These are phyloP conservation scores for Panagrolaimus sp. DNA, from an alignment of 1,140 invertebrate genomes.

Conservation along the genomic window DNA sequence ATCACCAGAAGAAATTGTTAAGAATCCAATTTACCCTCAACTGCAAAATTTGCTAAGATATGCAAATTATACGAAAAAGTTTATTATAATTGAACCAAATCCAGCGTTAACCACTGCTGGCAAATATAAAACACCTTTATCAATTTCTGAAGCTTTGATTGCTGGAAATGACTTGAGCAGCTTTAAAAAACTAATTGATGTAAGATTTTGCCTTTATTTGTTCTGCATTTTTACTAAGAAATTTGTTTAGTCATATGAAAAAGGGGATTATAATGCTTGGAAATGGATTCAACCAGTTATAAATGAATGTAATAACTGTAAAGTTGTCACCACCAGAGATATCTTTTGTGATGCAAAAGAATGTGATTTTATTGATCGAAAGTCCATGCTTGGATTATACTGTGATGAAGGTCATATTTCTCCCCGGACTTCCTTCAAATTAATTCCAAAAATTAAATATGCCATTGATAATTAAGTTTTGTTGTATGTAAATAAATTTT, in stretches of 20 bases:
- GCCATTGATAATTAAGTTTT: too few species aligned
- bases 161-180: too few species aligned
- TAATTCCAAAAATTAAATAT: too few species aligned
- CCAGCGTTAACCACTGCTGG: neutral
- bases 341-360: neutral
- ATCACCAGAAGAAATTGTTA: too few species aligned
- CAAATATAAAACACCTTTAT: neutral
- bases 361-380: neutral
- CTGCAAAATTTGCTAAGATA: too few species aligned
- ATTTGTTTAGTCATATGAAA: neutral
- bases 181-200: too few species aligned
- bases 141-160: too few species aligned
- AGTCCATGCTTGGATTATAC: neutral
- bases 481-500: too few species aligned
- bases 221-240: too few species aligned
- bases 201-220: too few species aligned
- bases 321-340: neutral
- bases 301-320: neutral
- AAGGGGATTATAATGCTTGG: neutral
- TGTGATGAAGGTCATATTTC: constrained; percentile 4
- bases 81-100: constrained; percentile 5
- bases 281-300: neutral
- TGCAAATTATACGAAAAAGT: neutral
- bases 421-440: too few species aligned
- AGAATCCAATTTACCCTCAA: too few species aligned